Evolutionary conservation across 2,113 vertebrate genomes (phyloP).

Genomic region (Podocnemis expansa): DNA sequence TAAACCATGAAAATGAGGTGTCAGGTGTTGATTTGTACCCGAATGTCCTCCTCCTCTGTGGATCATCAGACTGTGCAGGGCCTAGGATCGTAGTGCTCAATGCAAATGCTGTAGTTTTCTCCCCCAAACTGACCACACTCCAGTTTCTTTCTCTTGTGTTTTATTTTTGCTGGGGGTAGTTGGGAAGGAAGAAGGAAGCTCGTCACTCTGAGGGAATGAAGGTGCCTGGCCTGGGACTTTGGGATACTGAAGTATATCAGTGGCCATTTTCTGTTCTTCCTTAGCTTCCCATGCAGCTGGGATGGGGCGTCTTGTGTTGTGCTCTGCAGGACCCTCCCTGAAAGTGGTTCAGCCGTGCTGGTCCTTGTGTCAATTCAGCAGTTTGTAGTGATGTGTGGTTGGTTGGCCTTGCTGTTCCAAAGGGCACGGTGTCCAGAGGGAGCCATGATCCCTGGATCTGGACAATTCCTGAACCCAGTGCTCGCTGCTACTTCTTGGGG

Average conservation of each 20-base stretch:
- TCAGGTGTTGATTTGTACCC: too few relatives aligned
- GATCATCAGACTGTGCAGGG: not conserved
- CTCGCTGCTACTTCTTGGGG: not conserved
- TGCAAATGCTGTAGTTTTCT: too few relatives aligned
- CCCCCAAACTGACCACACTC: not conserved
- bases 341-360: rapidly evolving
- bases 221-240: not conserved
- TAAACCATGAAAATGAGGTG: not conserved
- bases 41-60: not conserved
- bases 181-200: not conserved
- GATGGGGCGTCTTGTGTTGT: not conserved
- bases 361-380: not conserved
- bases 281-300: not conserved
- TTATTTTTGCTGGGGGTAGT: not conserved
- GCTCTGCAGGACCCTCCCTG: rapidly evolving
- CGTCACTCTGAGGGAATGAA: not conserved
- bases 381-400: not conserved
- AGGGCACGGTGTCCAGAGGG: rapidly evolving
- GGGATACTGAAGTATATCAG: not conserved
- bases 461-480: not conserved
- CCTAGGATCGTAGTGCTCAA: not conserved
- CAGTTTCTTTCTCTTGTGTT: not conserved
- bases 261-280: not conserved
- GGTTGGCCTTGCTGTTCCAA: not conserved
- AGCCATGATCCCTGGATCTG: not conserved